phyloP scores from a whole-genome alignment of 2,113 vertebrate species.

The Eulacestoma nigropectus region DNA sequence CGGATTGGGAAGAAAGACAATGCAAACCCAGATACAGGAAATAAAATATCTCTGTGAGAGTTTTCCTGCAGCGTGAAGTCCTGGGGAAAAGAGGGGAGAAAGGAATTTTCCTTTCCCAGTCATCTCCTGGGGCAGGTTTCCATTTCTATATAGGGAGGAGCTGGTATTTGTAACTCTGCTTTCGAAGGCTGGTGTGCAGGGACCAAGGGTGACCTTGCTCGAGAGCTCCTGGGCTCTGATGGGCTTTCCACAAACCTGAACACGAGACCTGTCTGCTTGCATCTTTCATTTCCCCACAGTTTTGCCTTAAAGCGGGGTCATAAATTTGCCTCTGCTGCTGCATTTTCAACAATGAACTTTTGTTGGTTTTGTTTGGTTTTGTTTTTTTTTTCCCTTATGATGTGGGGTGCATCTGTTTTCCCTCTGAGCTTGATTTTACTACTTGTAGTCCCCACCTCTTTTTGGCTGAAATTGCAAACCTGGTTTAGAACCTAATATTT shows the following conservation, averaged over 20 bases:
- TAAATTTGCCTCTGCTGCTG: not conserved
- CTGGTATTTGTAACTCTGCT: not conserved
- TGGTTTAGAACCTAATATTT: not conserved
- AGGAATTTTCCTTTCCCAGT: not conserved
- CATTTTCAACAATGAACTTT: not conserved
- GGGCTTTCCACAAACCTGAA: not conserved
- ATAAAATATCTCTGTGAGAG: not conserved
- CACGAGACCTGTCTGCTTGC: not conserved
- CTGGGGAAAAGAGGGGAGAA: not conserved
- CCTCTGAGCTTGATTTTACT: not conserved
- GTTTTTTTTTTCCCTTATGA: not conserved
- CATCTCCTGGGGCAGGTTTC: not conserved
- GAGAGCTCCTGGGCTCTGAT: not conserved
- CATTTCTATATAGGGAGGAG: fast-evolving
- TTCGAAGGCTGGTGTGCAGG: not conserved
- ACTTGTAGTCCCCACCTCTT: not conserved
- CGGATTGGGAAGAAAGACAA: not conserved
- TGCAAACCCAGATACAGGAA: not conserved
- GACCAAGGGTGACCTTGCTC: not conserved
- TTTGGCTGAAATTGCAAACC: not conserved
- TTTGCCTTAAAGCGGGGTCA: not conserved
- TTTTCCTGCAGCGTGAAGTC: not conserved
- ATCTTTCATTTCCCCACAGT: not conserved
- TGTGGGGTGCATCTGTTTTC: not conserved
- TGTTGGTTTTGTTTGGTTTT: not conserved